These are phyloP conservation scores for Recurvirostra avosetta DNA, from an alignment of 2,113 vertebrate genomes.

Conservation along the genomic window DNA sequence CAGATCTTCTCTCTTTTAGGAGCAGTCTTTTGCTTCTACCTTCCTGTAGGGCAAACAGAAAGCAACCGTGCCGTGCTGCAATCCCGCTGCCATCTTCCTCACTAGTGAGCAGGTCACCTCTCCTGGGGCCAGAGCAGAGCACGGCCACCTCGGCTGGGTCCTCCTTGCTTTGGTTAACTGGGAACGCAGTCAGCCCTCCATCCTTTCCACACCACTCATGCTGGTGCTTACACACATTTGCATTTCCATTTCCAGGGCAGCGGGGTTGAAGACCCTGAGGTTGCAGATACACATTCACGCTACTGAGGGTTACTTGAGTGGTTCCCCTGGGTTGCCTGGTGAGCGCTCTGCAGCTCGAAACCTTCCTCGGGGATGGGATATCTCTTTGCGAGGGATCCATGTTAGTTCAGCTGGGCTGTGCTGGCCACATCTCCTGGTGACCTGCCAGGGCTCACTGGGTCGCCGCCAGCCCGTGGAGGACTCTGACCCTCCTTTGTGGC, in stretches of 20 bases:
- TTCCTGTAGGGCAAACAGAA: neutral
- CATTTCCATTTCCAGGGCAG: neutral
- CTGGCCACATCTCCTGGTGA: neutral
- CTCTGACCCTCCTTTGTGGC: neutral
- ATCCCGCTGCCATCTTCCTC: neutral
- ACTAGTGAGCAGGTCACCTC: fast-evolving
- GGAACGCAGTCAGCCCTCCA: neutral
- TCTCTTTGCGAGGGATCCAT: neutral
- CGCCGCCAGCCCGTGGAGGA: fast-evolving
- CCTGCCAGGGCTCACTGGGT: neutral
- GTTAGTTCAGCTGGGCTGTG: fast-evolving
- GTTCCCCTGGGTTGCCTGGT: neutral
- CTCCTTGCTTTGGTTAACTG: fast-evolving
- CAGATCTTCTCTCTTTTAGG: neutral
- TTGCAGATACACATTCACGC: neutral
- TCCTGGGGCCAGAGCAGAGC: neutral
- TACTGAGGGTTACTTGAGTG: neutral
- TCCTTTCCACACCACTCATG: neutral
- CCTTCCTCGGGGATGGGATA: fast-evolving
- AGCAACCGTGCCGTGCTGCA: neutral
- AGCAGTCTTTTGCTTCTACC: neutral
- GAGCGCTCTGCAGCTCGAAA: neutral
- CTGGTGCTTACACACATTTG: neutral
- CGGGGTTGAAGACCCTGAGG: neutral
- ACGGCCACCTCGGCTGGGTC: neutral